Conservation (phyloP, 2,113 vertebrate species). For the Antechinus stuartii region DNA sequence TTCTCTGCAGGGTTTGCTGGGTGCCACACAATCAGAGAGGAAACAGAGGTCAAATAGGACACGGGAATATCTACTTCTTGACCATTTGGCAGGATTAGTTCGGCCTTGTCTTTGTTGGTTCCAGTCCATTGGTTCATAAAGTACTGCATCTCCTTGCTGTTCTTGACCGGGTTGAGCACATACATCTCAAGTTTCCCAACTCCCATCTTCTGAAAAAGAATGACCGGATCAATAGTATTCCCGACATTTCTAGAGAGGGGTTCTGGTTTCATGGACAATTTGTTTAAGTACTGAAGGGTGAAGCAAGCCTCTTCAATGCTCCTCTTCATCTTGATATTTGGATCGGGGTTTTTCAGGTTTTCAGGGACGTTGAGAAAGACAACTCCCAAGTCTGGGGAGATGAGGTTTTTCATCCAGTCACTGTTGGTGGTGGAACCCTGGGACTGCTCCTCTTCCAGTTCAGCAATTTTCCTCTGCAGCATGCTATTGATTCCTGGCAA, state of each 20-base stretch:
- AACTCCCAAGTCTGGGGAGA: slow-evolving; percentile 96
- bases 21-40: slow-evolving; percentile 97
- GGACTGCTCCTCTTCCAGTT: slow-evolving; percentile 95
- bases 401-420: slow-evolving; percentile 98
- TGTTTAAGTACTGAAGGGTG: slow-evolving; percentile 93
- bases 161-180: slow-evolving; percentile 95
- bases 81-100: slow-evolving; percentile 91
- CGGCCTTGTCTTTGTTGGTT: slow-evolving; percentile 91
- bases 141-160: slow-evolving; percentile 95
- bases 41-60: slow-evolving; percentile 94
- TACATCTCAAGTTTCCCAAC: slow-evolving; percentile 98
- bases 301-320: slow-evolving; percentile 93
- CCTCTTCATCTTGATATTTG: slow-evolving; percentile 89
- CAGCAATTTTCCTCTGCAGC: slow-evolving; percentile 94
- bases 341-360: slow-evolving; percentile 90
- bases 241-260: slow-evolving; percentile 91
- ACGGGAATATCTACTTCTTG: slow-evolving; percentile 94
- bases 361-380: slow-evolving; percentile 96
- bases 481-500: slow-evolving; percentile 97
- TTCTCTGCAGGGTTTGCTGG: slow-evolving; percentile 96
- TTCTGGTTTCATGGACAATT: slow-evolving; percentile 93
- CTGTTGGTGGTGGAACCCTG: slow-evolving; percentile 96
- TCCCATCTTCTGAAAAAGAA: slow-evolving; percentile 98
- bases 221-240: slow-evolving; percentile 92
- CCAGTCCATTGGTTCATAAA: slow-evolving; percentile 98